A percentile compares a stretch with the other conserved stretches of the same genome.
Evolutionary conservation across 2,113 vertebrate species (phyloP).

Genomic region (Clinocottus analis): DNA sequence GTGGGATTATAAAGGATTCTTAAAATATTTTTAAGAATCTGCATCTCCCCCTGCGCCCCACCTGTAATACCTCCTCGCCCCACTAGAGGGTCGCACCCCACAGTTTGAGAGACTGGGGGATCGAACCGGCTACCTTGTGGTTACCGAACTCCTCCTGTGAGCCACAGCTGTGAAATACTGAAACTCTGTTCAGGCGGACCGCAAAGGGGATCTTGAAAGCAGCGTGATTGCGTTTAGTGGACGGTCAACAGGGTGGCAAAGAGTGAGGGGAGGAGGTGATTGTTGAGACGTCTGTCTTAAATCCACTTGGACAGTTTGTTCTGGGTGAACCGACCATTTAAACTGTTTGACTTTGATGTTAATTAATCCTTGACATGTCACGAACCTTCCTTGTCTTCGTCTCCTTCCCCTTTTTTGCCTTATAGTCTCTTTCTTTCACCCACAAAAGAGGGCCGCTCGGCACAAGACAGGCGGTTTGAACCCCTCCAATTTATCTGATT

Average conservation of each 20-base stretch:
- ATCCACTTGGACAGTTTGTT: background rate
- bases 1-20: no score
- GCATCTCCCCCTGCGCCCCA: no score
- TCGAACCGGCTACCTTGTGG: no score
- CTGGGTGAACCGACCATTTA: background rate
- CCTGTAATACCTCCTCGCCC: no score
- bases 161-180: background rate
- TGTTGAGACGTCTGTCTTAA: background rate
- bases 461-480: slow-evolving; percentile 24
- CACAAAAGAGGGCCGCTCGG: background rate
- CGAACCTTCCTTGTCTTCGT: background rate
- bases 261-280: background rate
- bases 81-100: no score
- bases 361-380: background rate
- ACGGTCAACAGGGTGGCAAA: background rate
- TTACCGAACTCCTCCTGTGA: no score
- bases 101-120: no score
- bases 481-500: slow-evolving; percentile 35
- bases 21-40: no score
- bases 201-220: background rate
- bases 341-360: background rate
- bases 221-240: background rate
- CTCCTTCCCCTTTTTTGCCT: background rate
- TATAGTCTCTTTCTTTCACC: background rate
- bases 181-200: background rate